phyloP scores from a whole-genome alignment of 2,113 vertebrate genomes.

The Climacteris rufus region DNA sequence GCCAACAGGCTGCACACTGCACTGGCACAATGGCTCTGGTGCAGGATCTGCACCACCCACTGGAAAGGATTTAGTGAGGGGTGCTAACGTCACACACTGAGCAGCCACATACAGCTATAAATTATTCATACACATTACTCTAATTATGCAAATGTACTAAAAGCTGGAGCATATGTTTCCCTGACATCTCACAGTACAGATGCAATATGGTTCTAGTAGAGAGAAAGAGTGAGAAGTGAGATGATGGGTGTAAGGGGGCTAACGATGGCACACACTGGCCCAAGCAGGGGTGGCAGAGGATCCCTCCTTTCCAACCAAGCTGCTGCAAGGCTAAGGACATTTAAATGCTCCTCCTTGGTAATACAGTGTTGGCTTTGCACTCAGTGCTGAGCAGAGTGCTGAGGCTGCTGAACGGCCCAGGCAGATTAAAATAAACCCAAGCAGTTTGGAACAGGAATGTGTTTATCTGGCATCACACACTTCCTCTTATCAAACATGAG shows the following conservation, averaged over 20 bases:
- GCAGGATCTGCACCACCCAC: slow-evolving; percentile 38
- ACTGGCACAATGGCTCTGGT: neutral
- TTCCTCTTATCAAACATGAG: slow-evolving; percentile 60
- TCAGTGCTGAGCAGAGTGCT: slow-evolving; percentile 40
- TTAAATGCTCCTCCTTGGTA: slow-evolving; percentile 7
- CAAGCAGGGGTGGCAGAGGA: neutral
- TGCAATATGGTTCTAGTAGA: slow-evolving; percentile 63
- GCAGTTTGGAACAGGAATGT: slow-evolving; percentile 72
- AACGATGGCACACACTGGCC: neutral
- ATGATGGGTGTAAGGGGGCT: neutral
- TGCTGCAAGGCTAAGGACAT: neutral
- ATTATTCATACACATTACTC: slow-evolving; percentile 85
- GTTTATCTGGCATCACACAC: slow-evolving; percentile 50
- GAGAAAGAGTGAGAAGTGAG: slow-evolving; percentile 7
- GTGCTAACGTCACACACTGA: slow-evolving; percentile 38
- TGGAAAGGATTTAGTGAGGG: slow-evolving; percentile 36
- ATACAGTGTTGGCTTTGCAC: slow-evolving; percentile 4
- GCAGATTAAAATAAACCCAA: slow-evolving; percentile 75
- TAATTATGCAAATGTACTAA: slow-evolving; percentile 80
- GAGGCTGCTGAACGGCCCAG: slow-evolving; percentile 78
- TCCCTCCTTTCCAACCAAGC: neutral
- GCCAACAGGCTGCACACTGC: neutral
- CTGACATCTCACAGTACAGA: slow-evolving; percentile 63
- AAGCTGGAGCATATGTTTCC: slow-evolving; percentile 76
- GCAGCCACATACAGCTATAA: slow-evolving; percentile 64